phyloP scores from a whole-genome alignment of 2,888 invertebrate species.

The Gryllus longicercus region DNA sequence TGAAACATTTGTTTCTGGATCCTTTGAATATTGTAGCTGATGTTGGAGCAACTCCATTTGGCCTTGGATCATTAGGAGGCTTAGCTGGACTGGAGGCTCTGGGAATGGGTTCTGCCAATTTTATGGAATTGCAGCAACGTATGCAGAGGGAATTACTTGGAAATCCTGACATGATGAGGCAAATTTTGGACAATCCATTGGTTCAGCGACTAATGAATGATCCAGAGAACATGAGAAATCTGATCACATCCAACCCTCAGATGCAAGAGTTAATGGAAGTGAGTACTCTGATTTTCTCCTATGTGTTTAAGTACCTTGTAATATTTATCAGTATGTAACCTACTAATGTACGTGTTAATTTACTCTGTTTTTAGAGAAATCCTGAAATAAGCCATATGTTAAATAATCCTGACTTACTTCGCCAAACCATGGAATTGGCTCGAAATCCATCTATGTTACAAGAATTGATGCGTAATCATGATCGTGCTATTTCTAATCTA shows the following conservation, averaged over 20 bases:
- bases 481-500: conserved; percentile 92
- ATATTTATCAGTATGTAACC: neutral
- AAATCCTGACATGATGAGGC: conserved; percentile 84
- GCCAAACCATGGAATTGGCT: conserved; percentile 94
- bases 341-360: conserved; percentile 18
- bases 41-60: conserved; percentile 71
- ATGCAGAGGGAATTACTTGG: conserved; percentile 86
- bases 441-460: conserved; percentile 97
- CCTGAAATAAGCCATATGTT: conserved; percentile 98
- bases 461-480: conserved; percentile 95
- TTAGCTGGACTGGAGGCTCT: conserved; percentile 69
- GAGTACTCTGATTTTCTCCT: conserved; percentile 34
- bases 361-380: conserved; percentile 65
- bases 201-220: conserved; percentile 95
- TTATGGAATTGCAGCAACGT: conserved; percentile 73
- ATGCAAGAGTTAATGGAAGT: conserved; percentile 92
- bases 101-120: conserved; percentile 71
- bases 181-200: conserved; percentile 91
- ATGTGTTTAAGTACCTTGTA: neutral
- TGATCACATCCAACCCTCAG: conserved; percentile 93
- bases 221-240: conserved; percentile 87
- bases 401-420: conserved; percentile 90
- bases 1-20: too few species aligned
- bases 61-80: conserved; percentile 69
- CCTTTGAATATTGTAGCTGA: conserved; percentile 53